phyloP scores from a whole-genome alignment of 92 coral and sea anemone genomes.

The Epizoanthus ramosus region DNA sequence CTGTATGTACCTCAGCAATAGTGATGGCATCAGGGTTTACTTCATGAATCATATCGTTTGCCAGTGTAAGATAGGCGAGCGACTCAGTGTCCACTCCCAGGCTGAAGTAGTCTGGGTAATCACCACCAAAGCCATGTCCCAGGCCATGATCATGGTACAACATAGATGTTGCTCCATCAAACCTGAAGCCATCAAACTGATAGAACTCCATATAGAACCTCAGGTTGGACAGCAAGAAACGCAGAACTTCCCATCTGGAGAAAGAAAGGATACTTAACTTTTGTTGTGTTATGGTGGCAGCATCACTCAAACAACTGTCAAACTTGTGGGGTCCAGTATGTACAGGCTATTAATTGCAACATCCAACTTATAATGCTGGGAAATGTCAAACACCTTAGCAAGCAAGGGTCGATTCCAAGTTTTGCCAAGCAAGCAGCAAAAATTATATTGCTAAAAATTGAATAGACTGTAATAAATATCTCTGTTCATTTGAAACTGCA shows the following conservation, averaged over 20 bases:
- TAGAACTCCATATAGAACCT: slow-evolving; percentile 93
- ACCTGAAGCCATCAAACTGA: slow-evolving; percentile 96
- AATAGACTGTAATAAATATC: too few relatives aligned
- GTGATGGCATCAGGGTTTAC: slow-evolving; percentile 81
- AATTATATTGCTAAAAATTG: too few relatives aligned
- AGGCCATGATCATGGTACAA: slow-evolving; percentile 96
- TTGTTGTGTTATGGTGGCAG: neutral
- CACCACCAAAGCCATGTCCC: slow-evolving; percentile 98
- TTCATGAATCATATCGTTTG: slow-evolving; percentile 94
- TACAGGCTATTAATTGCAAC: neutral
- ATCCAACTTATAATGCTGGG: neutral
- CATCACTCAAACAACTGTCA: neutral
- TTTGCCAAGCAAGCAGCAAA: too few relatives aligned
- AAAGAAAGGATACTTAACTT: neutral
- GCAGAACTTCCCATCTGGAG: slow-evolving; percentile 91
- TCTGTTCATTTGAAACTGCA: too few relatives aligned
- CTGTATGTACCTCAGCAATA: slow-evolving; percentile 84
- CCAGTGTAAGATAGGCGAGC: slow-evolving; percentile 87
- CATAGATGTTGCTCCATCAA: slow-evolving; percentile 99
- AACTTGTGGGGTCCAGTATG: neutral
- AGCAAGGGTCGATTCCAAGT: too few relatives aligned
- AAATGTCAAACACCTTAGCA: neutral
- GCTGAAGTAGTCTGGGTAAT: slow-evolving; percentile 93
- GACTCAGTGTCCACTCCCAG: slow-evolving; percentile 98
- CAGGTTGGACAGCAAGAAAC: slow-evolving; percentile 93